Evolutionary conservation across 2,888 invertebrate species (phyloP).

Genomic region (Marronus borbonicus): DNA sequence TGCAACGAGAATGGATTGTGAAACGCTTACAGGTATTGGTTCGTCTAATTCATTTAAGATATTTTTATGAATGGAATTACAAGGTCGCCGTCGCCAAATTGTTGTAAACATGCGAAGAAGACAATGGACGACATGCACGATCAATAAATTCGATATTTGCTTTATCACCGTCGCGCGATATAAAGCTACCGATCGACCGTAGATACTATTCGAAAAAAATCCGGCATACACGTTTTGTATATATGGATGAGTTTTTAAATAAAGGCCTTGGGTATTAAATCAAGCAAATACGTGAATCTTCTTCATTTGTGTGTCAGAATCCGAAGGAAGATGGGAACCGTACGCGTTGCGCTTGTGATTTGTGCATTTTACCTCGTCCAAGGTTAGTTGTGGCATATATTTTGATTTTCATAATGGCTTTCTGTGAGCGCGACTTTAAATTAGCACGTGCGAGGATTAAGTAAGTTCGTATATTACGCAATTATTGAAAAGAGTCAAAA

Average conservation of each 20-base stretch:
- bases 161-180: not conserved
- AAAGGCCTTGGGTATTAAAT: constrained; percentile 50
- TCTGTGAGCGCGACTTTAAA: constrained; percentile 15
- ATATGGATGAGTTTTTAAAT: constrained; percentile 23
- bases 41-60: not conserved
- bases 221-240: constrained; percentile 16
- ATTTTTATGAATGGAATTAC: constrained; percentile 37
- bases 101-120: constrained; percentile 21
- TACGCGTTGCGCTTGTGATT: constrained; percentile 24
- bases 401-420: not conserved
- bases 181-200: constrained; percentile 19
- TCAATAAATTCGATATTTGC: constrained; percentile 17
- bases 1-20: constrained; percentile 2
- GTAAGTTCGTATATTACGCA: constrained; percentile 21
- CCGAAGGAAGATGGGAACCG: constrained; percentile 43
- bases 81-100: constrained; percentile 40
- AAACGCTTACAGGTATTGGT: not conserved
- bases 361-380: constrained; percentile 41
- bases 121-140: constrained; percentile 29
- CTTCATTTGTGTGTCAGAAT: constrained; percentile 51
- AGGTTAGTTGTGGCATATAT: constrained; percentile 34
- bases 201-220: not conserved
- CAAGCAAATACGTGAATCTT: constrained; percentile 41
- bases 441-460: constrained; percentile 29
- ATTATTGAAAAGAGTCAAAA: constrained; percentile 14